phyloP scores from a whole-genome alignment of 2,888 invertebrate genomes.

The Halictus quadricinctus region DNA sequence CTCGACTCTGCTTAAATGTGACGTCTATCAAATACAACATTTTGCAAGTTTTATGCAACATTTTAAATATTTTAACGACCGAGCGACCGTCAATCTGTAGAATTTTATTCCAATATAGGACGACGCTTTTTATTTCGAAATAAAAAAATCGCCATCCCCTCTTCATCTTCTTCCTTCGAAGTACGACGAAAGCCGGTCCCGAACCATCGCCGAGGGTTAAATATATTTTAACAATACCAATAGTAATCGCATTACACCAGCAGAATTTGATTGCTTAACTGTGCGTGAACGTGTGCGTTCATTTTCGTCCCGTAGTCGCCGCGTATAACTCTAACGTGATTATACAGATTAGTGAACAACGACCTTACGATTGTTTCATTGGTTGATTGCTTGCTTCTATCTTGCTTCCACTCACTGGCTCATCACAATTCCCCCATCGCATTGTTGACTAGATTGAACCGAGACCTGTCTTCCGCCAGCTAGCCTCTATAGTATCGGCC shows the following conservation, averaged over 20 bases:
- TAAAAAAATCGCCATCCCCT: too few species aligned
- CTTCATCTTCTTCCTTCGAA: too few species aligned
- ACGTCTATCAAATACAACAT: neutral
- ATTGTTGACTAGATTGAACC: slow-evolving; percentile 11
- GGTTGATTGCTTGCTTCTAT: slow-evolving; percentile 2
- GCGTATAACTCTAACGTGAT: neutral
- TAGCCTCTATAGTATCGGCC: neutral
- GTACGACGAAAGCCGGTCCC: too few species aligned
- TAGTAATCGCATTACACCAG: neutral
- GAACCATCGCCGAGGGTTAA: too few species aligned
- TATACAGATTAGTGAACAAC: slow-evolving; percentile 10
- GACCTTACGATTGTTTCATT: slow-evolving; percentile 7
- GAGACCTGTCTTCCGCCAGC: neutral
- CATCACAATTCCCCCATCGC: slow-evolving; percentile 1
- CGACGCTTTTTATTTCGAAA: too few species aligned
- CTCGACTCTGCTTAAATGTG: neutral
- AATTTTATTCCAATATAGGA: too few species aligned
- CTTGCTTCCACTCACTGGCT: slow-evolving; percentile 7
- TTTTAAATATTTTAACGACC: too few species aligned
- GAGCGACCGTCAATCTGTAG: too few species aligned
- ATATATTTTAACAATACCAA: neutral
- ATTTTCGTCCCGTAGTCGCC: neutral
- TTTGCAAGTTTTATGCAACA: neutral
- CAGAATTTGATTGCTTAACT: neutral
- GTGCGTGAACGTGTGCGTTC: neutral